Conservation (phyloP, 2,113 vertebrate species). For the Saccopteryx bilineata region DNA sequence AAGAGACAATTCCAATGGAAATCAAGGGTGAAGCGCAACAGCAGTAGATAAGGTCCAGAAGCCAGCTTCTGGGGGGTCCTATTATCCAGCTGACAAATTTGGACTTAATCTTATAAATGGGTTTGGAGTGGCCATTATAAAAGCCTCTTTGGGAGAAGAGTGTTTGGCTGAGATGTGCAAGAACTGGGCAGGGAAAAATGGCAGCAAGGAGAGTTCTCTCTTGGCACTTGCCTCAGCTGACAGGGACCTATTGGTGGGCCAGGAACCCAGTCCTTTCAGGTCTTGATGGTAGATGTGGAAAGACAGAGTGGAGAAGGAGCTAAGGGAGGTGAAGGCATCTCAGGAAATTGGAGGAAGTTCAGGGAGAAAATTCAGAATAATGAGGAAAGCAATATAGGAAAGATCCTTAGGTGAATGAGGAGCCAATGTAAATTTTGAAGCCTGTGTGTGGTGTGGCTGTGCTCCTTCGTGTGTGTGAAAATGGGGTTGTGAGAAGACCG, state of each 20-base stretch:
- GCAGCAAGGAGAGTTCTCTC: neutral
- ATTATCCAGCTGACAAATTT: slow-evolving; percentile 3
- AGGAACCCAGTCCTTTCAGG: neutral
- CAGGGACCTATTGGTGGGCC: neutral
- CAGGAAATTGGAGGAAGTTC: neutral
- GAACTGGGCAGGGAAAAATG: neutral
- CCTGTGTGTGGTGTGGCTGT: slow-evolving; percentile 58
- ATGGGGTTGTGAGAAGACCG: neutral
- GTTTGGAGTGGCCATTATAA: neutral
- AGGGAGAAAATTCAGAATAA: slow-evolving; percentile 32
- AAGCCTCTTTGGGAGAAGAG: neutral
- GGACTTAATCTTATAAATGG: neutral
- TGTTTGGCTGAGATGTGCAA: neutral
- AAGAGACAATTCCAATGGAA: neutral
- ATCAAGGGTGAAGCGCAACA: neutral
- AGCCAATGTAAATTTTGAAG: slow-evolving; percentile 51
- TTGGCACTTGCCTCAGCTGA: neutral
- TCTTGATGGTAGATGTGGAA: neutral
- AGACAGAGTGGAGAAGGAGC: neutral
- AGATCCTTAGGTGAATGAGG: neutral
- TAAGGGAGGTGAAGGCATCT: slow-evolving; percentile 6
- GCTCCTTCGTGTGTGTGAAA: slow-evolving; percentile 39
- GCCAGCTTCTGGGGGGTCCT: neutral
- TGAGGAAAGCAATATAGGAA: slow-evolving; percentile 36
- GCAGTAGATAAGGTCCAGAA: neutral